Evolutionary conservation across 2,888 invertebrate species (phyloP).

Genomic region (Drosophila acutilabella): DNA sequence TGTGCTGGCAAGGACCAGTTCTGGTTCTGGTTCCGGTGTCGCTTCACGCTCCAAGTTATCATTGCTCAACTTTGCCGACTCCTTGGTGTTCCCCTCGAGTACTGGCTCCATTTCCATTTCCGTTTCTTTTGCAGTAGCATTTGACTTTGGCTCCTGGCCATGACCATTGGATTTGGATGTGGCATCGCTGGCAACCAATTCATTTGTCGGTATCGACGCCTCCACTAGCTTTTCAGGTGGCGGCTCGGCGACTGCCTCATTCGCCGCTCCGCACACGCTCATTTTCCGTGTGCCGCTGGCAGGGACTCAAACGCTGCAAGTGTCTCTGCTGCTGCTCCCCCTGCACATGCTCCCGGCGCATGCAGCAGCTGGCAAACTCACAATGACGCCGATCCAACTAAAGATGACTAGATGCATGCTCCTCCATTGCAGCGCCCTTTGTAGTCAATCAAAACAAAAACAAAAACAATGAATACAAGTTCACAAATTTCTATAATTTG

Average conservation of each 20-base stretch:
- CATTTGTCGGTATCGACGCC: slow-evolving; percentile 7
- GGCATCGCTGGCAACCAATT: neutral
- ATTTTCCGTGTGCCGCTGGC: slow-evolving; percentile 53
- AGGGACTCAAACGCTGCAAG: slow-evolving; percentile 21
- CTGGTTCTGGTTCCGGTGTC: slow-evolving; percentile 2
- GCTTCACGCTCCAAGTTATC: slow-evolving; percentile 4
- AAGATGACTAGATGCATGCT: slow-evolving; percentile 41
- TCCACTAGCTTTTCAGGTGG: slow-evolving; percentile 11
- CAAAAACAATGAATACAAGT: slow-evolving; percentile 50
- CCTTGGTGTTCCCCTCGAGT: slow-evolving; percentile 5
- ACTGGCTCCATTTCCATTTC: neutral
- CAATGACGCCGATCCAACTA: slow-evolving; percentile 21
- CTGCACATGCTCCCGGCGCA: slow-evolving; percentile 64
- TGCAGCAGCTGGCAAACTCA: slow-evolving; percentile 40
- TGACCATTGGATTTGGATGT: slow-evolving; percentile 12
- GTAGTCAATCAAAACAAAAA: slow-evolving; percentile 12
- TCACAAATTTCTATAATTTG: slow-evolving; percentile 57
- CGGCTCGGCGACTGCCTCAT: slow-evolving; percentile 6
- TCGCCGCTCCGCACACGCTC: slow-evolving; percentile 60
- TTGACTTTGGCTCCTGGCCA: neutral
- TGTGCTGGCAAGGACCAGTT: slow-evolving; percentile 16
- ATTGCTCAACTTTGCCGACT: slow-evolving; percentile 1
- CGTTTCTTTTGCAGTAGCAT: neutral
- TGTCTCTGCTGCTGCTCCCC: slow-evolving; percentile 26
- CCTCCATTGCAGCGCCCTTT: slow-evolving; percentile 65